These are phyloP conservation scores for Steromphala cineraria DNA, from an alignment of 2,888 invertebrate genomes.

Conservation along the genomic window DNA sequence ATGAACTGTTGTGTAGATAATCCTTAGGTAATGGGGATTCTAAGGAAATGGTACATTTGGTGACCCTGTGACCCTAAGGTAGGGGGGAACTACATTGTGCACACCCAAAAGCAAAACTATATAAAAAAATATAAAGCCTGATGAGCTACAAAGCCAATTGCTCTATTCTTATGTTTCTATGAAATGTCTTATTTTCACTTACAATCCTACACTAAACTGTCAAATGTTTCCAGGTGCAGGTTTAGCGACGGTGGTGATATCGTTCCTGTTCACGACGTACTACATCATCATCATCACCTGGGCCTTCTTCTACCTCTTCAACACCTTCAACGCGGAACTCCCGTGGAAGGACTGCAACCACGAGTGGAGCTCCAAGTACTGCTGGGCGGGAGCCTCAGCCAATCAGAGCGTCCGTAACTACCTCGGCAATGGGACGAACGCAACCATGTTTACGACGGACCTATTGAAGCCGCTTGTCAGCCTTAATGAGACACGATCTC, in stretches of 20 bases:
- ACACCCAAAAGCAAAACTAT: too few species aligned
- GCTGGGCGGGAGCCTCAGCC: conserved; percentile 80
- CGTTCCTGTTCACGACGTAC: conserved; percentile 95
- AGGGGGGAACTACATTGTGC: too few species aligned
- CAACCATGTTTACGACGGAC: conserved; percentile 29
- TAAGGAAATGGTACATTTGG: too few species aligned
- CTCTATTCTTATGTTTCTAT: too few species aligned
- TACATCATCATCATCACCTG: conserved; percentile 97
- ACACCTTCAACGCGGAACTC: conserved; percentile 87
- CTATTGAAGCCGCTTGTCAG: conserved; percentile 66
- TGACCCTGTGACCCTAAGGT: too few species aligned
- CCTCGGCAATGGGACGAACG: conserved; percentile 13
- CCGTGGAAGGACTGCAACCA: conserved; percentile 93
- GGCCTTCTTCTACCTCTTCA: conserved; percentile 94
- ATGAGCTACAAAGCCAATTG: too few species aligned
- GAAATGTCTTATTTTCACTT: too few species aligned
- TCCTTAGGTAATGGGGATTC: too few species aligned
- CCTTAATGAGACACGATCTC: conserved; percentile 85
- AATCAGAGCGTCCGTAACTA: background rate
- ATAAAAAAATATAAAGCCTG: too few species aligned
- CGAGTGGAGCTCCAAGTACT: conserved; percentile 88
- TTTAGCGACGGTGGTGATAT: conserved; percentile 93
- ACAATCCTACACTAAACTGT: too few species aligned
- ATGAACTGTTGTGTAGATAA: too few species aligned
- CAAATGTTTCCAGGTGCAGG: conserved; percentile 84